Percentiles rank a stretch among this genome's conserved stretches.
Conservation (phyloP, 2,113 vertebrate genomes). For the Paracanthobrama guichenoti region DNA sequence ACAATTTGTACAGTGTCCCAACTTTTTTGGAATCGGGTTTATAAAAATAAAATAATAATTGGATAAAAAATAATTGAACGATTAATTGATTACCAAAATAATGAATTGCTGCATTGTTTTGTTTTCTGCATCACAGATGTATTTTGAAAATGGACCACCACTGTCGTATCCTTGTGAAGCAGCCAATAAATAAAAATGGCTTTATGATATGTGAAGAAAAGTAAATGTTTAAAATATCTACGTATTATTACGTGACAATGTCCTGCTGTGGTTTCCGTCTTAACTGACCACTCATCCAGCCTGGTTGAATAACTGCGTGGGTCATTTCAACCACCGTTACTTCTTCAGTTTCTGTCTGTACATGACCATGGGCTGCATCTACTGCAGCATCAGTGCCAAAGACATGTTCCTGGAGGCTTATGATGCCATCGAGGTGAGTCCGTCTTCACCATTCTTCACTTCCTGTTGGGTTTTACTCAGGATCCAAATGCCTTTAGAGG, state of each 20-base stretch:
- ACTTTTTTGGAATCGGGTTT: too few species aligned
- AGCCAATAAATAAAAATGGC: neutral
- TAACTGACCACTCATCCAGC: constrained; percentile 73
- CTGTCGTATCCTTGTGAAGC: constrained; percentile 93
- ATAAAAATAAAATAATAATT: too few species aligned
- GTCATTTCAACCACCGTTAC: constrained; percentile 97
- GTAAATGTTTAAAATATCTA: neutral
- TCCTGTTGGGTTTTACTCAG: neutral
- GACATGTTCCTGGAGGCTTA: constrained; percentile 91
- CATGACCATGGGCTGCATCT: constrained; percentile 96
- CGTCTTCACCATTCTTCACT: too few species aligned
- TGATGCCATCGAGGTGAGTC: constrained; percentile 86
- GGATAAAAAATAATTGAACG: too few species aligned
- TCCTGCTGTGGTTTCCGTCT: constrained; percentile 42
- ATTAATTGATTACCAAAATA: too few species aligned
- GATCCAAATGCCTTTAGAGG: too few species aligned
- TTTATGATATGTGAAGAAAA: neutral
- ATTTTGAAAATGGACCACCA: constrained; percentile 99
- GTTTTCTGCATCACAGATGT: constrained; percentile 79
- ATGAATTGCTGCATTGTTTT: too few species aligned
- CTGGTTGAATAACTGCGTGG: constrained; percentile 98
- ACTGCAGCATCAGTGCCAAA: constrained; percentile 91
- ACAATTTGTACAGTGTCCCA: too few species aligned
- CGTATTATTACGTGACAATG: neutral
- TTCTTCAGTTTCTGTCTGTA: constrained; percentile 98